A percentile compares a stretch with the other conserved stretches of the same genome.
Evolutionary conservation across 2,888 invertebrate genomes (phyloP).

Genomic region (Chloroclystis v-ata): DNA sequence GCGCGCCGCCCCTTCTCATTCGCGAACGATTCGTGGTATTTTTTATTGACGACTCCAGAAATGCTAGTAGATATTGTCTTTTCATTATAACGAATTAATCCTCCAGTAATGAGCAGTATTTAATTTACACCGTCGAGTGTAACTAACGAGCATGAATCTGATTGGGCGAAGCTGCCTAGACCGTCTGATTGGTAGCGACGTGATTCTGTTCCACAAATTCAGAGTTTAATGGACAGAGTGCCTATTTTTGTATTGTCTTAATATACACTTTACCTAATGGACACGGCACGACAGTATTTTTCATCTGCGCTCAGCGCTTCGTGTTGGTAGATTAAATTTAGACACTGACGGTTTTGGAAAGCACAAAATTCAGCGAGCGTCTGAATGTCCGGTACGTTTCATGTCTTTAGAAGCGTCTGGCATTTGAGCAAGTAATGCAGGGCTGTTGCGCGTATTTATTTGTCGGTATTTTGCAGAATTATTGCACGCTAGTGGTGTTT

Average conservation of each 20-base stretch:
- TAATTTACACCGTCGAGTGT: slow-evolving; percentile 20
- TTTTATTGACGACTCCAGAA: slow-evolving; percentile 76
- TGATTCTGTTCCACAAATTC: too few species aligned
- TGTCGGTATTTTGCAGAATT: slow-evolving; percentile 11
- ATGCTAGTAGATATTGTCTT: slow-evolving; percentile 60
- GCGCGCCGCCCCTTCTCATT: slow-evolving; percentile 70
- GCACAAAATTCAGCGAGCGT: slow-evolving; percentile 42
- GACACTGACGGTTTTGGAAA: slow-evolving; percentile 60
- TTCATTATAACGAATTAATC: slow-evolving; percentile 38
- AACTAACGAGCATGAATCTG: too few species aligned
- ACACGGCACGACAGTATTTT: slow-evolving; percentile 62
- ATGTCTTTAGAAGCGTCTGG: slow-evolving; percentile 6
- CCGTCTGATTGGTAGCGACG: too few species aligned
- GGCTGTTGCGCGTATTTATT: slow-evolving; percentile 5
- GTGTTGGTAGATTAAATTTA: slow-evolving; percentile 65
- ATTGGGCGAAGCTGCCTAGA: too few species aligned
- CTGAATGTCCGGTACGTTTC: slow-evolving; percentile 18
- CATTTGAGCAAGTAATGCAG: slow-evolving; percentile 4
- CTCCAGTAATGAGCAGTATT: slow-evolving; percentile 26
- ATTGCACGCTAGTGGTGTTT: slow-evolving; percentile 14
- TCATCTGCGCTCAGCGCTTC: slow-evolving; percentile 52
- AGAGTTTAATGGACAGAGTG: slow-evolving; percentile 36
- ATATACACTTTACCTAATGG: slow-evolving; percentile 68
- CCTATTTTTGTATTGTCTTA: slow-evolving; percentile 40
- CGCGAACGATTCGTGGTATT: slow-evolving; percentile 75